These are phyloP conservation scores for Drosophila atripex DNA, from an alignment of 2,888 invertebrate genomes.

Conservation along the genomic window DNA sequence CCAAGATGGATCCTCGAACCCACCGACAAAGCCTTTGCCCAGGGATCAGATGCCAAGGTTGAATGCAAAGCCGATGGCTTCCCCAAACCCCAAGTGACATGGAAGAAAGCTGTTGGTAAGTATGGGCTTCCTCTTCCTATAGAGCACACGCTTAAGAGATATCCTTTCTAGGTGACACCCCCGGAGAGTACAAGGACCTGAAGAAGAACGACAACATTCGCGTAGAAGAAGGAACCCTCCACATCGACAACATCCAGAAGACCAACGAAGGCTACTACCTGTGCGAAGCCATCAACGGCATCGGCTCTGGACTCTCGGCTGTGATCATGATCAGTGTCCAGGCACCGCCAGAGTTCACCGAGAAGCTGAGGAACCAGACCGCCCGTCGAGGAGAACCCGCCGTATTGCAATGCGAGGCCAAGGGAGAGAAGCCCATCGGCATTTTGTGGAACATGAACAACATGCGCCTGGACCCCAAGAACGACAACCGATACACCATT, in stretches of 20 bases:
- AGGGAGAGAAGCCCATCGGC: slow-evolving; percentile 97
- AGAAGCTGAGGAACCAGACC: slow-evolving; percentile 95
- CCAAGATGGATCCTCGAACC: slow-evolving; percentile 98
- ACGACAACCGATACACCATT: slow-evolving; percentile 93
- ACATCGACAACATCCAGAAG: slow-evolving; percentile 95
- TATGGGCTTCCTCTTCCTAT: background rate
- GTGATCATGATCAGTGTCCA: slow-evolving; percentile 97
- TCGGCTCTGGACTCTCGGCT: slow-evolving; percentile 96
- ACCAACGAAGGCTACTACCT: slow-evolving; percentile 97
- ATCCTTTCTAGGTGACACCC: slow-evolving; percentile 89
- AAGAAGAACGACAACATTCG: slow-evolving; percentile 95
- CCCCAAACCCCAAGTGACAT: slow-evolving; percentile 96
- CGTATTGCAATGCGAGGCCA: slow-evolving; percentile 95
- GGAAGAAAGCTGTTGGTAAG: slow-evolving; percentile 97
- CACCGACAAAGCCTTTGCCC: slow-evolving; percentile 97
- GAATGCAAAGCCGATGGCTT: slow-evolving; percentile 98
- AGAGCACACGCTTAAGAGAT: background rate
- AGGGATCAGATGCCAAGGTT: slow-evolving; percentile 96
- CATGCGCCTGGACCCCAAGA: slow-evolving; percentile 94
- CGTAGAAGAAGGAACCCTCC: slow-evolving; percentile 96
- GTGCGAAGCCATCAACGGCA: slow-evolving; percentile 98
- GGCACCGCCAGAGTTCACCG: slow-evolving; percentile 97
- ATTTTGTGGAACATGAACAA: slow-evolving; percentile 98
- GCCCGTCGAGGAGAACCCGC: slow-evolving; percentile 95
- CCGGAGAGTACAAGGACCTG: slow-evolving; percentile 96